These are phyloP conservation scores for Tokudaia tokunoshimensis DNA, from an alignment of 2,797 vertebrate genomes.

Conservation along the genomic window DNA sequence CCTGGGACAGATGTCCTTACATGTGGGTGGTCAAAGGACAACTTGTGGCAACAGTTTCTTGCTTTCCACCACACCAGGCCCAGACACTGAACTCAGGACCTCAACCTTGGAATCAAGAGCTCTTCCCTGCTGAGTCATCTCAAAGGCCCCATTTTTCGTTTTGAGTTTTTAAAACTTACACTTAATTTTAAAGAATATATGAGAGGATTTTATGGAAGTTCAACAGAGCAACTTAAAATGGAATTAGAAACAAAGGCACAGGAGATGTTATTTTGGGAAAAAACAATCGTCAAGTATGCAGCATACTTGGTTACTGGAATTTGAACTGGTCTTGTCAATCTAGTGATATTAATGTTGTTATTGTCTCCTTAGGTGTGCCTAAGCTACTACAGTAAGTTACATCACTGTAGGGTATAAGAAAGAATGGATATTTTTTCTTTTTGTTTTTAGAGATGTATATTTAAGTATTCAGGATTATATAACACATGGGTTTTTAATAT, in stretches of 20 bases:
- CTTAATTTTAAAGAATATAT: constrained; percentile 13
- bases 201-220: constrained; percentile 12
- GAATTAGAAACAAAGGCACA: neutral
- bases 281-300: neutral
- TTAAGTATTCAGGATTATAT: constrained; percentile 2
- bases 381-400: neutral
- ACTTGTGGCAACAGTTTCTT: neutral
- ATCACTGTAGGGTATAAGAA: neutral
- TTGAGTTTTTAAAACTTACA: neutral
- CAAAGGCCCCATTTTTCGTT: neutral
- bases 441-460: neutral
- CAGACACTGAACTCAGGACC: neutral
- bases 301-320: neutral
- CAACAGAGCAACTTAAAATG: constrained; percentile 54
- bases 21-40: neutral
- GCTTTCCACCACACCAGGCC: too few species aligned
- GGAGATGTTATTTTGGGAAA: neutral
- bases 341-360: neutral
- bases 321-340: neutral
- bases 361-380: constrained; percentile 21
- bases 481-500: neutral
- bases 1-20: neutral
- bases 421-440: neutral
- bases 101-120: neutral
- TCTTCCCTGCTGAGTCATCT: neutral